Percentiles rank a stretch among this genome's conserved stretches.
phyloP scores from a whole-genome alignment of 1,140 invertebrate genomes.

The Philotrypesis tridentata region DNA sequence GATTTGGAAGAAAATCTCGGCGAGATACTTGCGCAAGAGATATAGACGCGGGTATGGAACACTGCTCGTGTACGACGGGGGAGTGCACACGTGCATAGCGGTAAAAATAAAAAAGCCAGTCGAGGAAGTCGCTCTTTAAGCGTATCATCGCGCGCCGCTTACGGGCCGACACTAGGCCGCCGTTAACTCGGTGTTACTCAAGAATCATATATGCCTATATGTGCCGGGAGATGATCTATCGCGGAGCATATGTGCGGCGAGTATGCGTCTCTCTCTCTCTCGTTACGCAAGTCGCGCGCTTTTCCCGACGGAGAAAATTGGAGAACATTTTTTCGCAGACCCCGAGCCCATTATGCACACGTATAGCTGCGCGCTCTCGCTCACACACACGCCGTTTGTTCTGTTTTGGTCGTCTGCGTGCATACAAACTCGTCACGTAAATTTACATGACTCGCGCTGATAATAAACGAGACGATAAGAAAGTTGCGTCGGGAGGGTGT shows the following conservation, averaged over 20 bases:
- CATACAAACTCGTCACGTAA: not conserved
- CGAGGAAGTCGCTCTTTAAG: not conserved
- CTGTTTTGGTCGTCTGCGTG: too few relatives aligned
- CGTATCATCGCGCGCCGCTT: not conserved
- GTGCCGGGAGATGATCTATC: not conserved
- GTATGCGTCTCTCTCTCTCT: too few relatives aligned
- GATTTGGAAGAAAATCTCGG: not conserved
- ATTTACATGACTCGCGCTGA: not conserved
- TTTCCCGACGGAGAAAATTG: too few relatives aligned
- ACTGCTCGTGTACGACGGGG: too few relatives aligned
- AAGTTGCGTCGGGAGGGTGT: not conserved
- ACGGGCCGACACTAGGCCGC: not conserved
- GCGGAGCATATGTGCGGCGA: not conserved
- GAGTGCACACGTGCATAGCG: not conserved
- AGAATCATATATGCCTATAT: not conserved
- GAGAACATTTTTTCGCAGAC: not conserved
- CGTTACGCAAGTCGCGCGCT: not conserved
- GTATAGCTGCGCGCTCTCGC: too few relatives aligned
- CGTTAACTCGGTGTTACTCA: not conserved
- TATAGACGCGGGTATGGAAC: too few relatives aligned
- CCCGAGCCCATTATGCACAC: too few relatives aligned
- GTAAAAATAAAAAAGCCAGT: not conserved
- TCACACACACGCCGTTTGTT: too few relatives aligned
- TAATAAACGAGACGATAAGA: not conserved
- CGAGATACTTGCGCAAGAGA: not conserved